Conservation (phyloP, 1,140 invertebrate species). For the Hylaeus anthracinus region DNA sequence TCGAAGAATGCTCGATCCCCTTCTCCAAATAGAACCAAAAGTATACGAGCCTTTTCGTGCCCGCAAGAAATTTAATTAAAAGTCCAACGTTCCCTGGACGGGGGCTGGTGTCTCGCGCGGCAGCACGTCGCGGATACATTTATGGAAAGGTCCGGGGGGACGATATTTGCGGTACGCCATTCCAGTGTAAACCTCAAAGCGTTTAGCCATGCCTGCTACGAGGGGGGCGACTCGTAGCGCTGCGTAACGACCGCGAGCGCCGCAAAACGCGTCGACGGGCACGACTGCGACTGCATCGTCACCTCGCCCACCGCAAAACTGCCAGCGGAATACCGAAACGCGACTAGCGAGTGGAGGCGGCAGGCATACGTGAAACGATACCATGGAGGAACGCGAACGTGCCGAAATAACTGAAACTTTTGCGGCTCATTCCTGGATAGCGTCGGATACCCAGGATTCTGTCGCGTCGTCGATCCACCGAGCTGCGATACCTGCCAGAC, state of each 20-base stretch:
- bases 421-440: conserved; percentile 35
- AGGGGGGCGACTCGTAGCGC: conserved; percentile 47
- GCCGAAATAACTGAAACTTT: conserved; percentile 63
- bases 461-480: conserved; percentile 4
- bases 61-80: not conserved
- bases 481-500: not conserved
- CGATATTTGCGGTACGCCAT: conserved; percentile 60
- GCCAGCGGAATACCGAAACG: conserved; percentile 59
- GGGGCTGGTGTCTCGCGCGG: not conserved
- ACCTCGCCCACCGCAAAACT: conserved; percentile 61
- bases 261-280: conserved; percentile 58
- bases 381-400: conserved; percentile 12
- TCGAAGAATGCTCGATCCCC: too few species aligned
- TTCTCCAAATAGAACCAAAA: too few species aligned
- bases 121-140: conserved; percentile 30
- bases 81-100: not conserved
- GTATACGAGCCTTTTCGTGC: not conserved
- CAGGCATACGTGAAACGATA: conserved; percentile 52
- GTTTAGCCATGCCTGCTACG: conserved; percentile 25
- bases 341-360: conserved; percentile 25
- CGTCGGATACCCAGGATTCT: conserved; percentile 50
- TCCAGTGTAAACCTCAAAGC: conserved; percentile 47
- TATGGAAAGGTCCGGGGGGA: conserved; percentile 49
- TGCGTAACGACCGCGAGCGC: conserved; percentile 57
- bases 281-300: conserved; percentile 56